A percentile compares a stretch with the other conserved stretches of the same genome.
Conservation (phyloP, 2,113 vertebrate species). For the Glareola pratincola region DNA sequence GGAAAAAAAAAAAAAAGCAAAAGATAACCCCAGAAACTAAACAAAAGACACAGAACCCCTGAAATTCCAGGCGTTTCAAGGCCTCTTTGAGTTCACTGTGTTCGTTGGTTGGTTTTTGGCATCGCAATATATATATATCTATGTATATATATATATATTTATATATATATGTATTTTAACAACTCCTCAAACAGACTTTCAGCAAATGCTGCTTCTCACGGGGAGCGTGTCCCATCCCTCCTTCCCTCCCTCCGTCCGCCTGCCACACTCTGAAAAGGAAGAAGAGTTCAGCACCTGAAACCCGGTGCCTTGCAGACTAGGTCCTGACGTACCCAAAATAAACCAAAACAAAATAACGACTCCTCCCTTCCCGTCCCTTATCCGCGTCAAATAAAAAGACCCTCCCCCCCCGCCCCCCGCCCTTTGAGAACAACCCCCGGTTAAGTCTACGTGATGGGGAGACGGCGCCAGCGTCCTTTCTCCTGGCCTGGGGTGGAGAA, state of each 20-base stretch:
- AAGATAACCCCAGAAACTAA: constrained; percentile 27
- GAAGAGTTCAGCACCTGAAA: constrained; percentile 43
- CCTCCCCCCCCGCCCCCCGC: background rate
- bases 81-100: constrained; percentile 53
- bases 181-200: background rate
- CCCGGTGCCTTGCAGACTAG: background rate
- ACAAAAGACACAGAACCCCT: constrained; percentile 47
- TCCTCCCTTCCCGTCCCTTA: constrained; percentile 7
- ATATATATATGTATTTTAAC: background rate
- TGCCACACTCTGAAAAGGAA: background rate
- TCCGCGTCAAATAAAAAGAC: constrained; percentile 21
- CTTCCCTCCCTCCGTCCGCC: background rate
- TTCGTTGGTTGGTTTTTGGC: constrained; percentile 49
- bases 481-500: background rate
- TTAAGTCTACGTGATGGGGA: background rate
- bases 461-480: background rate
- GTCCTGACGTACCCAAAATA: constrained; percentile 4
- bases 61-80: constrained; percentile 61
- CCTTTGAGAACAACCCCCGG: background rate
- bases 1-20: background rate
- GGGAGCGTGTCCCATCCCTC: background rate
- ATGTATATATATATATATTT: constrained; percentile 21
- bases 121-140: constrained; percentile 50
- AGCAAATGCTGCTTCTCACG: background rate
- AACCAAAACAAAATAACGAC: background rate